Base-by-base conservation (phyloP, 2,888 invertebrate species). In the Chymomyza amoena region DNA sequence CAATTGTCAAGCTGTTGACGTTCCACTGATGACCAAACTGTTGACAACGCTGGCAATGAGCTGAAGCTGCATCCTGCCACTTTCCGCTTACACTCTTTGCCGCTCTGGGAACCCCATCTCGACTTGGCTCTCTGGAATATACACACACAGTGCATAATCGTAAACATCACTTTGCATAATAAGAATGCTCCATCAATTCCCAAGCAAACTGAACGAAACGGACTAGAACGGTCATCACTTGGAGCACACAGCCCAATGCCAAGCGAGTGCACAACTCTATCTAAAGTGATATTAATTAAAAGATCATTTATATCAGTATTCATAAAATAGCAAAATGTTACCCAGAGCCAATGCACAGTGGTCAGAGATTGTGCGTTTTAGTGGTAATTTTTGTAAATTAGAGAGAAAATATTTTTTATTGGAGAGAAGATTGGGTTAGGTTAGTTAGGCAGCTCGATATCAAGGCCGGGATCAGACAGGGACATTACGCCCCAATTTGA, bases 131-230 rank as follows among this genome's bases (percentile, higher is more conserved):
- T 69, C 32, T 32, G 57, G 59, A 57, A 57, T 65, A 59, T 65
- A 65, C 54, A 65, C 54, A 65, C 59, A 70, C 80, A 67, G 73
- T 78, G 77, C 79, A 85, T 86, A 86, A 85, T 85, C 84, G 87
- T 86, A 85, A 85, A 86, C 88, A 89, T 89, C 89, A 89, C 87
- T 89, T 89, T 89, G 88, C 89, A 89, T 89, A 88, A 89, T 79
- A 87, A 84, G 87, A 88, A 89, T 86, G 89, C 88, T 89, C 84
- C 89, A 89, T 89, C 89, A 89, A 89, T 89, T 85, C 18, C 50
- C 7, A 50, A 15, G 57, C 36, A 18, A 18, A 52, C 63, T 25
- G 45, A 32, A 13, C 20, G n/a, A 16, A 57, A 13, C 20, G n/a
- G 36, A 57, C 20, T 20, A 13, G 52, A 54, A 52, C 39, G 39